phyloP scores from a whole-genome alignment of 92 coral and sea anemone species.

The Epizoanthus illoricatus region DNA sequence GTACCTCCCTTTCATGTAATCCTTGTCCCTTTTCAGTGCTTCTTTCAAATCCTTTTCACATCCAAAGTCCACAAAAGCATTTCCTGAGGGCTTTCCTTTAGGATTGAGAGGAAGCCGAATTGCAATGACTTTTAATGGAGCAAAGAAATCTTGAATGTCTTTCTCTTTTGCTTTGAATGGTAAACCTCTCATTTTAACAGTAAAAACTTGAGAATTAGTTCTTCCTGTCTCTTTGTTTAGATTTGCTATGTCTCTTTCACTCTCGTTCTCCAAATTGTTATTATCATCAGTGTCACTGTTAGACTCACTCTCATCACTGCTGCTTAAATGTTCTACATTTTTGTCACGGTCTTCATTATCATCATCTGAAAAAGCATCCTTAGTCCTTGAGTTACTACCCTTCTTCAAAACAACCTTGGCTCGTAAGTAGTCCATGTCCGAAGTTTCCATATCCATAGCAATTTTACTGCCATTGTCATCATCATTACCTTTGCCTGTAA shows the following conservation, averaged over 20 bases:
- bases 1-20: slow-evolving; percentile 83
- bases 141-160: slow-evolving; percentile 78
- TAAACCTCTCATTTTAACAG: slow-evolving; percentile 88
- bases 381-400: slow-evolving; percentile 1
- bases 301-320: slow-evolving; percentile 21
- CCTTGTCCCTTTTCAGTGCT: slow-evolving; percentile 83
- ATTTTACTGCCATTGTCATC: slow-evolving; percentile 32
- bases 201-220: slow-evolving; percentile 47
- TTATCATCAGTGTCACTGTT: slow-evolving; percentile 9
- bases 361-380: slow-evolving; percentile 10
- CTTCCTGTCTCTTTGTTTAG: slow-evolving; percentile 14
- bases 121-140: slow-evolving; percentile 68
- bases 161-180: slow-evolving; percentile 83
- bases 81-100: slow-evolving; percentile 75
- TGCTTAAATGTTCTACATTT: not conserved
- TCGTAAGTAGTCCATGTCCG: slow-evolving; percentile 95
- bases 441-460: slow-evolving; percentile 51
- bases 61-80: slow-evolving; percentile 88
- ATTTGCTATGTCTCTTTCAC: slow-evolving; percentile 4
- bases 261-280: not conserved
- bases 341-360: slow-evolving; percentile 4
- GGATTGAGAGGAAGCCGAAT: slow-evolving; percentile 72
- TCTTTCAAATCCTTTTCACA: slow-evolving; percentile 71
- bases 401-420: slow-evolving; percentile 61
- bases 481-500: not conserved